Percentiles rank a stretch among this genome's conserved stretches.
phyloP scores from a whole-genome alignment of 92 coral and sea anemone species.

The Epizoanthus fatuus region DNA sequence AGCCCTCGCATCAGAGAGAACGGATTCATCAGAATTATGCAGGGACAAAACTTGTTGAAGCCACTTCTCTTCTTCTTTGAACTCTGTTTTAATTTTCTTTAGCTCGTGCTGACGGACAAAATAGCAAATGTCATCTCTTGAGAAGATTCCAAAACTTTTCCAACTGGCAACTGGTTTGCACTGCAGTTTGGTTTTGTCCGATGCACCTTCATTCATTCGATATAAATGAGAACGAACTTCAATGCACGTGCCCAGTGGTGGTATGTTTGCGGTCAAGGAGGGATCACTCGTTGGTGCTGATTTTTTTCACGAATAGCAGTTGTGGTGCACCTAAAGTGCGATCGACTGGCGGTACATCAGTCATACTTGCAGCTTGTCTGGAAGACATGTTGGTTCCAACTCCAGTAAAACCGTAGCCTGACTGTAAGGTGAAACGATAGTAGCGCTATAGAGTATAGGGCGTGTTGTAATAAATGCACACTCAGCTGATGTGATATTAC shows the following conservation, averaged over 20 bases:
- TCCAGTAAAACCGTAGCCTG: conserved; percentile 9
- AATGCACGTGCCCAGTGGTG: conserved; percentile 39
- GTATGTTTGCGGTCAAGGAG: conserved; percentile 48
- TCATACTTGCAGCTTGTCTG: conserved; percentile 36
- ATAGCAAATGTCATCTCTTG: too few relatives aligned
- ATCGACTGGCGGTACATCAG: conserved; percentile 45
- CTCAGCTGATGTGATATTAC: not conserved
- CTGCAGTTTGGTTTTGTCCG: conserved; percentile 30
- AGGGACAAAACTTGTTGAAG: too few relatives aligned
- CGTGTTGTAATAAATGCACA: too few relatives aligned
- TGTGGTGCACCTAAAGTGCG: conserved; percentile 42
- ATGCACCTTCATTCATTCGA: conserved; percentile 46
- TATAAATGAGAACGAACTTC: conserved; percentile 44
- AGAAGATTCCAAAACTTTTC: not conserved
- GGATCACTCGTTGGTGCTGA: conserved; percentile 41
- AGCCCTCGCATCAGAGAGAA: too few relatives aligned
- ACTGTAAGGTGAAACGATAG: too few relatives aligned
- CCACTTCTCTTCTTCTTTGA: too few relatives aligned
- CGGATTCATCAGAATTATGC: too few relatives aligned
- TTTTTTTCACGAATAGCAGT: conserved; percentile 32
- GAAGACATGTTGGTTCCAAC: conserved; percentile 38
- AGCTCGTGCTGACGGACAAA: too few relatives aligned
- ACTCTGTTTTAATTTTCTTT: too few relatives aligned
- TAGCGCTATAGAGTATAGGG: too few relatives aligned
- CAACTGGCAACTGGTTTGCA: conserved; percentile 17